Base-by-base conservation (phyloP, 2,888 invertebrate species). In the Amphiduros pacificus region DNA sequence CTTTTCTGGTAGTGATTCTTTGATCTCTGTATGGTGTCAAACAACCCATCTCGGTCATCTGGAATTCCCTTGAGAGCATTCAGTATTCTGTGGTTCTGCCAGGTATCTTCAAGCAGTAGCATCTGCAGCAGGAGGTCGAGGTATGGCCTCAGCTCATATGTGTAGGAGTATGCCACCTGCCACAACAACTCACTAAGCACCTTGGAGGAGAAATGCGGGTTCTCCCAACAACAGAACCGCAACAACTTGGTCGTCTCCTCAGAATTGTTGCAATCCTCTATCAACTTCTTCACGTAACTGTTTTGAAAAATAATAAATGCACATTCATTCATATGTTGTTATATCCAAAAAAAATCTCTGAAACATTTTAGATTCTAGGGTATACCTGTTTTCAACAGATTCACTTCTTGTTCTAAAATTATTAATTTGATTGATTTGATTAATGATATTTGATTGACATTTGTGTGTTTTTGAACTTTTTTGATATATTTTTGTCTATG, bases 211-310 rank as follows among this genome's bases (percentile, higher is more conserved):
- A 96, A 93, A 71, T 90, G 90, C 27, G 94, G 93, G 85, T 97
- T 95, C 84, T 97, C 97, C 96, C 96, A 97, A 77, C 93, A 93
- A 82, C 94, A 90, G 84, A 92, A 97, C 85, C 95, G 92, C 48
- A 32, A 48, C 64, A 97, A 85, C 78, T 93, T 90, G 50, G 93
- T 87, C 2, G 93, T 92, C 70, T 97, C 96, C 69, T 97, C 96
- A 54, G 92, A 91, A 49, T 90, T 89, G 82, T 92, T 93, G 51
- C 93, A 91, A 78, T 97, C 96, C 83, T 96, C 96, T 20, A 96
- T 92, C 49, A 97, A 85, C 83, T 96, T 96, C 82, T 97, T 97
- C 77, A 96, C 90, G 80, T 80, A 80, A 54, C 90, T 91, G 72
- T n/a, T n/a, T n/a, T n/a, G n/a, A n/a, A n/a, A n/a, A n/a, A n/a